Base-by-base conservation (phyloP, 2,113 vertebrate species). In the Pimephales promelas region DNA sequence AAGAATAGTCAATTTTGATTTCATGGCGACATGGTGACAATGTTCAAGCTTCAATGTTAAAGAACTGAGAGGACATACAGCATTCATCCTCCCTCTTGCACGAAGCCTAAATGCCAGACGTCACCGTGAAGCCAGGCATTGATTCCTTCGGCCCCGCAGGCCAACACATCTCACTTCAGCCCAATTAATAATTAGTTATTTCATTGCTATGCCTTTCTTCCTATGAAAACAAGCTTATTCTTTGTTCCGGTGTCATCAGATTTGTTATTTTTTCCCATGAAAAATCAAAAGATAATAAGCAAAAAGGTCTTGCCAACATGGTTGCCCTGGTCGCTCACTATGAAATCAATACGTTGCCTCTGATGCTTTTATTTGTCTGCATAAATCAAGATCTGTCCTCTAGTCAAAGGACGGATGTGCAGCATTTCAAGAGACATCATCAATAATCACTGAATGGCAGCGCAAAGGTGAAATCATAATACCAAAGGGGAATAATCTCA, bases 341-440 rank as follows among this genome's bases (percentile, higher is more conserved):
- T 82, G 89, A 91, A 94, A 92, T 94, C 90, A 84, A 89, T 93
- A 68, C 71, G 40, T 85, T 22, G 86, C 79, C 89, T 90, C 88
- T 94, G 89, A 94, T 94, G 89, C 89, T 93, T 94, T 94, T 89
- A 93, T 94, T 92, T 92, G 86, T 88, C 87, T 45, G 73, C n/a
- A 31, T 84, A 79, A 84, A 88, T 87, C 86, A 88, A 87, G 89
- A 70, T 87, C 73, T 86, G 64, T 83, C 0, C 89, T 90, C 83
- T 82, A 52, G 86, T 92, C 73, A 82, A 76, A 89, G 56, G 61
- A 83, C 59, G 84, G 57, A 64, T 57, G 68, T 5, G 52, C 80
- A 66, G 64, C 79, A 54, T 64, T 59, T 9, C 72, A 52, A 45
- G 66, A 87, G 62, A 89, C 82, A 83, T 87, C 78, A 77, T 88